These are phyloP conservation scores for Antechinus stuartii DNA, from an alignment of 2,113 vertebrate species.

Conservation along the genomic window DNA sequence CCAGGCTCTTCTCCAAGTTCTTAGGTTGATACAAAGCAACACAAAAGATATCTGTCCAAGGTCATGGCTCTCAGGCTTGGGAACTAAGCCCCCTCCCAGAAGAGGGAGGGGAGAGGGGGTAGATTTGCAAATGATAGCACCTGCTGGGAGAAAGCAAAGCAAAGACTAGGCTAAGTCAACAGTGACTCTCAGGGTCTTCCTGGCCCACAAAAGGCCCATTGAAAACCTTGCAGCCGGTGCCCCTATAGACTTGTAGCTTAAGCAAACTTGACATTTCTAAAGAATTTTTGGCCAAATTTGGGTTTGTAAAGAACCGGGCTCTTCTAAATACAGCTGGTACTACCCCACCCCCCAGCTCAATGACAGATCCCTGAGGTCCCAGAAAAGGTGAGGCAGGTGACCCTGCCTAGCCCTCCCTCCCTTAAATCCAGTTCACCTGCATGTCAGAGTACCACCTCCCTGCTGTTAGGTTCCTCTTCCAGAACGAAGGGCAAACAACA, in stretches of 20 bases:
- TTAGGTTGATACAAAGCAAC: conserved; percentile 55
- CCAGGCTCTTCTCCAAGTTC: conserved; percentile 30
- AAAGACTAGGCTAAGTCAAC: conserved; percentile 8
- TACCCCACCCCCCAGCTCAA: background rate
- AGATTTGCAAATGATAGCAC: conserved; percentile 31
- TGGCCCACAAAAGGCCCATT: background rate
- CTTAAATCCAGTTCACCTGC: no score
- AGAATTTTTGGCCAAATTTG: background rate
- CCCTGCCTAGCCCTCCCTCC: no score
- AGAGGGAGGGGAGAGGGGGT: background rate
- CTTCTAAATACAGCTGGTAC: conserved; percentile 20
- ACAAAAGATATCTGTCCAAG: conserved; percentile 30
- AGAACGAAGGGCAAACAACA: no score
- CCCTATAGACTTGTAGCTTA: background rate
- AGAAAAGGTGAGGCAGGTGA: background rate
- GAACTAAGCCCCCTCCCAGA: conserved; percentile 1
- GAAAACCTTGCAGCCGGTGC: background rate
- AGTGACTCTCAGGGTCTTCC: conserved; percentile 4
- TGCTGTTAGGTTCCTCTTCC: no score
- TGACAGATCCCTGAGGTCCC: background rate
- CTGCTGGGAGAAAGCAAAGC: conserved; percentile 12
- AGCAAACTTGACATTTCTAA: conserved; percentile 18
- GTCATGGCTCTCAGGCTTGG: conserved; percentile 19
- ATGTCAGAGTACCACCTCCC: no score
- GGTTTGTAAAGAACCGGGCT: conserved; percentile 1